Percentiles rank a stretch among this genome's conserved stretches.
Evolutionary conservation across 2,113 vertebrate species (phyloP).

Genomic region (Psophia crepitans): DNA sequence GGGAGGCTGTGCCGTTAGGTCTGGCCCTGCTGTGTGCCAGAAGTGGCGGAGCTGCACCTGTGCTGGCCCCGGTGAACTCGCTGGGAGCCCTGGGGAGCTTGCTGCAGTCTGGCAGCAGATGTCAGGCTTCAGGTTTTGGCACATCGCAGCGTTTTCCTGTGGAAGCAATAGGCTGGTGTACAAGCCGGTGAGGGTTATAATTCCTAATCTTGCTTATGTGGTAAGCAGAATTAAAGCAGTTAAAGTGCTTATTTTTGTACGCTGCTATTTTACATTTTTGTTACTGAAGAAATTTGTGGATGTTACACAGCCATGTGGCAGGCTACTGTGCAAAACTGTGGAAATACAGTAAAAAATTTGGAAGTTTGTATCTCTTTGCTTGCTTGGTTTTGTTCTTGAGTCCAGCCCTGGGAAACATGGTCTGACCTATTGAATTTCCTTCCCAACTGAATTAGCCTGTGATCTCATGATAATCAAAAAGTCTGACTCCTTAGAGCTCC

Average conservation of each 20-base stretch:
- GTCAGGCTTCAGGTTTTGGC: not conserved
- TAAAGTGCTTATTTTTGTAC: not conserved
- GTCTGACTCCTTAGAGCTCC: not conserved
- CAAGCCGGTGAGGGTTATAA: not conserved
- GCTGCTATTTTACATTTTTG: not conserved
- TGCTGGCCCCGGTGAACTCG: not conserved
- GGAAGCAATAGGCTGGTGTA: not conserved
- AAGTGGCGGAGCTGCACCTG: not conserved
- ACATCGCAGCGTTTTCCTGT: not conserved
- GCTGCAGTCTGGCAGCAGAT: not conserved
- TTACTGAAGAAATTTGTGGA: not conserved
- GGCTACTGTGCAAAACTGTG: not conserved
- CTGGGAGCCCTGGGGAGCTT: not conserved
- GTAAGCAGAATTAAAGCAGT: not conserved
- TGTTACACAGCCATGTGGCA: not conserved
- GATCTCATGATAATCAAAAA: not conserved
- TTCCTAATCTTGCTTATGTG: not conserved
- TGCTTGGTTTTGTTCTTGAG: not conserved
- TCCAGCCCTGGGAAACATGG: not conserved
- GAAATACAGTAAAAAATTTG: slow-evolving; percentile 1
- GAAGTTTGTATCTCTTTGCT: not conserved
- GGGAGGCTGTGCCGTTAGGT: not conserved
- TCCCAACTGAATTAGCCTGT: not conserved
- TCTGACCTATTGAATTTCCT: slow-evolving; percentile 34
- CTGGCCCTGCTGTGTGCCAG: not conserved